Percentiles rank a stretch among this genome's conserved stretches.
Evolutionary conservation across 2,797 vertebrate species (phyloP).

Genomic region (Novumbra hubbsi): DNA sequence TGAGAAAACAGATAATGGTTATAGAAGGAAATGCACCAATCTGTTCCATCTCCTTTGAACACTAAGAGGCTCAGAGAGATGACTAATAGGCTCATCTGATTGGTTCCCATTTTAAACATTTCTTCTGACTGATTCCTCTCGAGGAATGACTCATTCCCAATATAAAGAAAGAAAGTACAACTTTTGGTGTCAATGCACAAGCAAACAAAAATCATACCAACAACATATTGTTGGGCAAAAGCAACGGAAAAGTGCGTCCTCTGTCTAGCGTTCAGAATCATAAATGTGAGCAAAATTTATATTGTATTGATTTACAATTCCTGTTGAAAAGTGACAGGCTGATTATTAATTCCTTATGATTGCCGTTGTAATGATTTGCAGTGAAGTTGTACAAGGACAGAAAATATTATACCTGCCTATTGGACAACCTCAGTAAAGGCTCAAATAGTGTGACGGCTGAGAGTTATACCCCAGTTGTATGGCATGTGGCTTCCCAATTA

Average conservation of each 20-base stretch:
- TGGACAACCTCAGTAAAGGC: neutral
- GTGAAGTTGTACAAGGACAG: too few species aligned
- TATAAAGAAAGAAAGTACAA: neutral
- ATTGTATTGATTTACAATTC: neutral
- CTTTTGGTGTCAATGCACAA: neutral
- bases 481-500: neutral
- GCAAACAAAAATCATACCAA: neutral
- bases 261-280: neutral
- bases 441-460: neutral
- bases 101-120: neutral
- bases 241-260: neutral
- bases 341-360: neutral
- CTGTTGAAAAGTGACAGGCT: neutral
- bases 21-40: slow-evolving; percentile 1
- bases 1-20: neutral
- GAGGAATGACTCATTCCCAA: slow-evolving; percentile 1
- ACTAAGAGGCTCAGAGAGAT: slow-evolving; percentile 6
- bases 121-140: slow-evolving; percentile 3
- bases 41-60: neutral
- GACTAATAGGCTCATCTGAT: neutral
- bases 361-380: too few species aligned
- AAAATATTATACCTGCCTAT: too few species aligned
- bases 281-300: neutral
- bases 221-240: neutral
- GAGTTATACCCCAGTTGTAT: neutral